Percentiles rank a stretch among this genome's conserved stretches.
phyloP scores from a whole-genome alignment of 2,888 invertebrate genomes.

The Palloptera scutellata region DNA sequence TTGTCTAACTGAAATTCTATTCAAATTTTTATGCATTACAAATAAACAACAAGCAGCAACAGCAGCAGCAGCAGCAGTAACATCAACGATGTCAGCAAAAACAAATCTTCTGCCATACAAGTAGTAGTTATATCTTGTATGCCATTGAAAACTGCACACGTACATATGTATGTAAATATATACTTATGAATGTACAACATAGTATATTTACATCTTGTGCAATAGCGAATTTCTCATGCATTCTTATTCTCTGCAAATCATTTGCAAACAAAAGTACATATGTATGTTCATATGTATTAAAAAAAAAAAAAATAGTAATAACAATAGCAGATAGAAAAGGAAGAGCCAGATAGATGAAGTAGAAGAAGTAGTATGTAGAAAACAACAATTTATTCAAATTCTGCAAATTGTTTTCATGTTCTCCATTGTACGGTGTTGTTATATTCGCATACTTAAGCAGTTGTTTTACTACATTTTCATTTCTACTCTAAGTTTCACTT shows the following conservation, averaged over 20 bases:
- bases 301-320: too few relatives aligned
- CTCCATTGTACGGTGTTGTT: neutral
- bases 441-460: slow-evolving; percentile 7
- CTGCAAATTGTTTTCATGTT: slow-evolving; percentile 3
- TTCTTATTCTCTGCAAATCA: too few relatives aligned
- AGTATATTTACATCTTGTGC: slow-evolving; percentile 1
- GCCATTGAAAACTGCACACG: neutral
- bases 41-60: slow-evolving; percentile 29
- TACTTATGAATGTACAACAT: neutral
- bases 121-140: too few relatives aligned
- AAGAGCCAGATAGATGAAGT: too few relatives aligned
- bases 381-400: slow-evolving; percentile 6
- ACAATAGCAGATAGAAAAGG: too few relatives aligned
- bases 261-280: too few relatives aligned
- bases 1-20: slow-evolving; percentile 20
- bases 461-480: neutral
- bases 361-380: too few relatives aligned
- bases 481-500: neutral
- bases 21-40: slow-evolving; percentile 31
- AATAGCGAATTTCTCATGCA: slow-evolving; percentile 14
- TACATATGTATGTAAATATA: too few relatives aligned
- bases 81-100: neutral
- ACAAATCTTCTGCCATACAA: neutral
- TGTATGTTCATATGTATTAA: too few relatives aligned
- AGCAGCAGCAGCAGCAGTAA: neutral